Evolutionary conservation across 2,113 vertebrate species (phyloP).

Genomic region (Edolisoma coerulescens): DNA sequence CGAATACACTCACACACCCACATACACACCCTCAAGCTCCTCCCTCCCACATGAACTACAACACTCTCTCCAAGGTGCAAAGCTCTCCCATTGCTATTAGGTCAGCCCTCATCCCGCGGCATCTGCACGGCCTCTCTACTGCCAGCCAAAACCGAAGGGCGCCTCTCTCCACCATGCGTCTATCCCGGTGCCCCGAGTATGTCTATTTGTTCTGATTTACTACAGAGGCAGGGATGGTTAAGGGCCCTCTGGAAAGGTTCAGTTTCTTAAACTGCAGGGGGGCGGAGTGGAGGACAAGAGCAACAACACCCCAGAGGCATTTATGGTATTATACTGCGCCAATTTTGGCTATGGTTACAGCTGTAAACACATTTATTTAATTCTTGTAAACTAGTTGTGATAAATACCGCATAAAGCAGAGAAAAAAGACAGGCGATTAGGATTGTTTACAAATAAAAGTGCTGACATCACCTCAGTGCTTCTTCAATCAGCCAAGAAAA

Average conservation of each 20-base stretch:
- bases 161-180: neutral
- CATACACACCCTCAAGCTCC: neutral
- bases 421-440: neutral
- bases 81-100: neutral
- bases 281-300: neutral
- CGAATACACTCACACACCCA: neutral
- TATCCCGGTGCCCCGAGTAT: neutral
- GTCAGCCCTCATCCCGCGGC: neutral
- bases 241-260: neutral
- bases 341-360: neutral
- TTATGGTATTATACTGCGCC: neutral
- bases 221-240: neutral
- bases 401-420: neutral
- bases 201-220: conserved; percentile 8
- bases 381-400: neutral
- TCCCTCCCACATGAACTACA: neutral
- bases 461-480: neutral
- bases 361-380: neutral
- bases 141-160: neutral
- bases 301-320: conserved; percentile 8
- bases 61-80: neutral
- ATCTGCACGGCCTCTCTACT: neutral
- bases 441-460: neutral
- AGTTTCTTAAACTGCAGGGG: neutral
- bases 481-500: neutral